Evolutionary conservation across 2,888 invertebrate species (phyloP).

Genomic region (Dichetophora obliterata): DNA sequence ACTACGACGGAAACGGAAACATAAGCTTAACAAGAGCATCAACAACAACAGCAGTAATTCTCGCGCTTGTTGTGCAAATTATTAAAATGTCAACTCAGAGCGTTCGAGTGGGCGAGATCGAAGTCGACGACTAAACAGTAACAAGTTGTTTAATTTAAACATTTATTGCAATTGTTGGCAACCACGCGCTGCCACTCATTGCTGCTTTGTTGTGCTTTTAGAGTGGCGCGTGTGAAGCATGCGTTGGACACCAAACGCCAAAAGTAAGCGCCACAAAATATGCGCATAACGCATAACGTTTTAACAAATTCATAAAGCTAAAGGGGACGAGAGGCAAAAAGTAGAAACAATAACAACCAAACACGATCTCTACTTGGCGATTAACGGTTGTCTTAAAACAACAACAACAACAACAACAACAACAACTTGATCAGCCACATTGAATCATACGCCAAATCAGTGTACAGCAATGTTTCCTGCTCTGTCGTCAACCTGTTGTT

Average conservation of each 20-base stretch:
- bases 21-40: slow-evolving; percentile 5
- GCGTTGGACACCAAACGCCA: slow-evolving; percentile 12
- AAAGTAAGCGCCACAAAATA: slow-evolving; percentile 5
- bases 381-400: slow-evolving; percentile 31
- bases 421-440: slow-evolving; percentile 1
- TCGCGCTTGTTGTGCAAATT: slow-evolving; percentile 25
- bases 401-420: slow-evolving; percentile 37
- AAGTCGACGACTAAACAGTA: background rate
- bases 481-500: slow-evolving; percentile 10
- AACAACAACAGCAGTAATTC: slow-evolving; percentile 18
- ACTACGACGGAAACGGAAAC: slow-evolving; percentile 33
- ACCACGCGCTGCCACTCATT: background rate
- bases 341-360: background rate
- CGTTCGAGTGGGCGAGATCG: slow-evolving; percentile 21
- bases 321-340: background rate
- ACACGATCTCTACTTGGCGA: slow-evolving; percentile 37
- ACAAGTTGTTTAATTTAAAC: slow-evolving; percentile 16
- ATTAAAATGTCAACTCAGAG: slow-evolving; percentile 34
- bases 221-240: slow-evolving; percentile 29
- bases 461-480: background rate
- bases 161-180: slow-evolving; percentile 2
- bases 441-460: background rate
- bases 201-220: background rate
- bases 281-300: slow-evolving; percentile 15
- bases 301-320: slow-evolving; percentile 2